Percentiles rank a stretch among this genome's conserved stretches.
phyloP scores from a whole-genome alignment of 2,888 invertebrate species.

The Apodemia hepburni region DNA sequence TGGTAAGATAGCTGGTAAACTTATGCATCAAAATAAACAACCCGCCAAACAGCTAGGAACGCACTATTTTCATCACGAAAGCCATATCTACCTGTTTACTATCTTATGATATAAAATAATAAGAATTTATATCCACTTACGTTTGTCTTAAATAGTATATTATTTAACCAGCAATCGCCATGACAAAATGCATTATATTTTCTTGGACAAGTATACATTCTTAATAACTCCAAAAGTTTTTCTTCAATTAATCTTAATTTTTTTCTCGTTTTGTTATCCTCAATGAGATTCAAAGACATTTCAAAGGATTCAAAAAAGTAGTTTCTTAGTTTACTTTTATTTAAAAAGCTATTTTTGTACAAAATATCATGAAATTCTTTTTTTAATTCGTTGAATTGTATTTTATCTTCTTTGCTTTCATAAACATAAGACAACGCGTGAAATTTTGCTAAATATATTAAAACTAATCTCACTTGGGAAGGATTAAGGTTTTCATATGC shows the following conservation, averaged over 20 bases:
- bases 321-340: constrained; percentile 53
- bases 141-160: constrained; percentile 51
- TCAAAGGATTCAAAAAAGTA: constrained; percentile 60
- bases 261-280: constrained; percentile 41
- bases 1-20: too few species aligned
- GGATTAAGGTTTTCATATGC: constrained; percentile 46
- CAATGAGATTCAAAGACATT: constrained; percentile 49
- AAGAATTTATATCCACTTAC: constrained; percentile 35
- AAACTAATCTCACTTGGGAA: constrained; percentile 42
- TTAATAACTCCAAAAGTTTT: constrained; percentile 49
- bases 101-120: too few species aligned
- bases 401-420: constrained; percentile 38
- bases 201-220: constrained; percentile 44
- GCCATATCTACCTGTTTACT: too few species aligned
- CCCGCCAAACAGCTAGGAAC: too few species aligned
- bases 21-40: too few species aligned
- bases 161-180: constrained; percentile 67
- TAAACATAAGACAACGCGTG: constrained; percentile 58
- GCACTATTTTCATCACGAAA: too few species aligned
- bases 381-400: constrained; percentile 36
- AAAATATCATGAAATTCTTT: constrained; percentile 51
- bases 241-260: constrained; percentile 43
- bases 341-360: constrained; percentile 53
- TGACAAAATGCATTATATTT: constrained; percentile 59
- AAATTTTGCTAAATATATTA: constrained; percentile 59